Evolutionary conservation across 2,113 vertebrate species (phyloP), one percentile per base, ranked within the genome.

Genomic region (Marmota monax): DNA sequence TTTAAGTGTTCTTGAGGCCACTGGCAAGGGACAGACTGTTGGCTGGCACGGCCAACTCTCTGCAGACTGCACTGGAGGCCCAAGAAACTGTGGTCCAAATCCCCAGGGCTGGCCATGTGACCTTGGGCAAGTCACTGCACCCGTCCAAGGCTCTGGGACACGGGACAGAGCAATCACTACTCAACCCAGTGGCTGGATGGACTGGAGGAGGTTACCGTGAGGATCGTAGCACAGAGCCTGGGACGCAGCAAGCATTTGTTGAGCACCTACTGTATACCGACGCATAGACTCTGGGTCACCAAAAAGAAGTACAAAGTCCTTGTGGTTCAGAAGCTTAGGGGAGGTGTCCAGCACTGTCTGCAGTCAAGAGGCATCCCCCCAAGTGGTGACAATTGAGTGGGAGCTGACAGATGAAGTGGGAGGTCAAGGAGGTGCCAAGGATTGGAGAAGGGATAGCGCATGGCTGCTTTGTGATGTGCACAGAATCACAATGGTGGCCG

Each of bases 1-100:
- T 96, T 97, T 94, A 97, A 92, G 84, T 96, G 92, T 97, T 90
- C 96, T 93, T 25, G 9, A 72, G 70, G 72, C 42, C 2, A 0
- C n/a, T 67, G 32, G 63, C 85, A 94, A 45, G 84, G 70, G 58
- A 90, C 67, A 69, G 84, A 77, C 82, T 69, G 53, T 56, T 20
- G 72, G 77, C 7, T 56, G 78, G 67, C 32, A 87, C 42, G 32
- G 53, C 80, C 23, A 45, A 39, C 58, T 76, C 42, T 39, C 84
- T 32, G 39, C 25, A 80, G 45, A 53, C 14, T n/a, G 61, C 39
- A 65, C 61, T 61, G 5, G 1, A 42, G 77, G 70, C 61, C 56
- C 45, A 53, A 72, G 84, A 78, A 65, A 74, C 45, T 27, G 27
- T 39, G 63, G 69, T 53, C 29, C 74, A 67, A 37, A 84, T 61